Conservation (phyloP, 92 coral and sea anemone species). For the Pocillopora meandrina region DNA sequence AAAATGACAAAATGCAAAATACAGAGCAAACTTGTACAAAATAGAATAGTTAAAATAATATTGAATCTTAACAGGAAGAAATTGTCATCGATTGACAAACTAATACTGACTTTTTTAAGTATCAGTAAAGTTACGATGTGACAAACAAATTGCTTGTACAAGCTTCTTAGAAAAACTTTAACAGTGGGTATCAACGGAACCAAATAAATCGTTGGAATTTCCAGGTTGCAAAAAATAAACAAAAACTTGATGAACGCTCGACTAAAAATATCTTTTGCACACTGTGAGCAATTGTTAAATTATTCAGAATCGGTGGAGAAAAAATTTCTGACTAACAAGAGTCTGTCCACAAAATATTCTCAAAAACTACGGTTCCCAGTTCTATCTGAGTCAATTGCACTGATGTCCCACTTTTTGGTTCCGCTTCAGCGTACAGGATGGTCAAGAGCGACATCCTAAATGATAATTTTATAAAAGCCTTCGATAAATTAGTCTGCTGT, state of each 20-base stretch:
- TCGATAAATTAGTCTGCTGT: neutral
- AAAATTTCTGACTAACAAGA: neutral
- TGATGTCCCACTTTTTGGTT: too few species aligned
- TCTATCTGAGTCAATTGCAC: neutral
- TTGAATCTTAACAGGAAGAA: too few species aligned
- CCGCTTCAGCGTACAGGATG: too few species aligned
- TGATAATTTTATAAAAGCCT: neutral
- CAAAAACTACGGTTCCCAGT: neutral
- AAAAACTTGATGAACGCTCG: neutral
- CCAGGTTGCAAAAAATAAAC: neutral
- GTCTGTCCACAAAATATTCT: neutral
- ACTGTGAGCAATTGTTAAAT: neutral
- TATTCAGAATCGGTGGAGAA: neutral
- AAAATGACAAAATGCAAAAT: too few species aligned
- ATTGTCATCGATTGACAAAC: too few species aligned
- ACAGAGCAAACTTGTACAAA: too few species aligned
- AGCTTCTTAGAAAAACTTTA: neutral
- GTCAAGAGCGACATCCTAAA: neutral
- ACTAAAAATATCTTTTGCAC: conserved; percentile 20
- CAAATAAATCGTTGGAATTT: conserved; percentile 22
- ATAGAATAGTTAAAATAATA: too few species aligned
- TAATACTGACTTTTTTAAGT: too few species aligned
- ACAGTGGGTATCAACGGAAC: neutral
- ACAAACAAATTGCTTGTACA: neutral
- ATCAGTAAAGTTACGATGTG: neutral